Evolutionary conservation across 2,888 invertebrate species (phyloP).

Genomic region (Macrosiphum euphorbiae): DNA sequence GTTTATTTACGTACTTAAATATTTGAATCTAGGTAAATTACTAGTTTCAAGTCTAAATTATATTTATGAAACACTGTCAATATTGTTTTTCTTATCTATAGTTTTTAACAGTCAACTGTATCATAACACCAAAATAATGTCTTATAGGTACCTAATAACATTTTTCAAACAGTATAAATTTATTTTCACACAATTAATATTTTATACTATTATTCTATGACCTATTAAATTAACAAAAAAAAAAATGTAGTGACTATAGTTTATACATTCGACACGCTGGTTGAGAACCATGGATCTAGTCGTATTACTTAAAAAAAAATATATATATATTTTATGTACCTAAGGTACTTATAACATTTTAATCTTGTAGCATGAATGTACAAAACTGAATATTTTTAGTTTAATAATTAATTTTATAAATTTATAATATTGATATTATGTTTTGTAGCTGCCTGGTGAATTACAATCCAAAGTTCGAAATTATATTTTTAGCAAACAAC

Average conservation of each 20-base stretch:
- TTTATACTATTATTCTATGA: not conserved
- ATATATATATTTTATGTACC: not conserved
- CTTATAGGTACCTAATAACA: not conserved
- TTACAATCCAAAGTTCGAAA: slow-evolving; percentile 90
- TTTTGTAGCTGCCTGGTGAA: slow-evolving; percentile 86
- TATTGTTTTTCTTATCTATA: not conserved
- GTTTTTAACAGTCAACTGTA: not conserved
- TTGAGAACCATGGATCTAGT: not conserved
- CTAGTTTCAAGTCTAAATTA: not conserved
- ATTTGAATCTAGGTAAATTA: not conserved
- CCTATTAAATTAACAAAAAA: not conserved
- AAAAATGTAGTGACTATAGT: not conserved
- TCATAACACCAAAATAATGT: not conserved
- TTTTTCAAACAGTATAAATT: too few species aligned
- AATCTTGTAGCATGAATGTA: not conserved
- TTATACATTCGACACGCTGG: not conserved
- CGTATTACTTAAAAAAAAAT: not conserved
- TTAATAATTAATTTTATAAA: not conserved
- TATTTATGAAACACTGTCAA: not conserved
- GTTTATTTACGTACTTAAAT: not conserved
- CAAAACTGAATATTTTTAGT: not conserved
- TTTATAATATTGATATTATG: slow-evolving; percentile 52
- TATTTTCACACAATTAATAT: too few species aligned
- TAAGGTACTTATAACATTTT: not conserved
- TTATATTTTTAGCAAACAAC: slow-evolving; percentile 78